Conservation (phyloP, 2,888 invertebrate species). For the Lepidochitona cinerea region DNA sequence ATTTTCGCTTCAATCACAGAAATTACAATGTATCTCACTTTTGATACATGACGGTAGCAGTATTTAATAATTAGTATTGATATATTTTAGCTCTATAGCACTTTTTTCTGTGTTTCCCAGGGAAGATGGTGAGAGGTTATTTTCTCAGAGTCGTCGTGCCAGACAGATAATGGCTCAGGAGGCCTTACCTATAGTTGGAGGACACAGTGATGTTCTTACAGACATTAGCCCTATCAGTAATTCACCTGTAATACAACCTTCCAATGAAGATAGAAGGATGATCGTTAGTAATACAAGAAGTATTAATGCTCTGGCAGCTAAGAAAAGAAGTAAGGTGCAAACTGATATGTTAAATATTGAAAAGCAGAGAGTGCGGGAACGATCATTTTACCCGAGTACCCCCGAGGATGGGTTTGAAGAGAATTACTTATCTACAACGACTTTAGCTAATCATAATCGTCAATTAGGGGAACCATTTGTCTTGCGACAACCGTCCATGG, state of each 20-base stretch:
- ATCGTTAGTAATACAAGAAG: conserved; percentile 62
- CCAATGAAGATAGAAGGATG: conserved; percentile 42
- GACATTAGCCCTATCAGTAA: not conserved
- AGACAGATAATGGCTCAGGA: conserved; percentile 4
- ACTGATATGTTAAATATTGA: conserved; percentile 40
- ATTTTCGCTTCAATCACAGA: no score
- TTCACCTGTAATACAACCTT: not conserved
- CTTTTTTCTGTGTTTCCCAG: no score
- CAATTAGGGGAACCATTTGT: conserved; percentile 40
- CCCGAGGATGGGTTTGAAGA: conserved; percentile 20
- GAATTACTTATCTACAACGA: conserved; percentile 55
- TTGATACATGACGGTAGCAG: no score
- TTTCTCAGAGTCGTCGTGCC: not conserved
- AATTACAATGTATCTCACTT: no score
- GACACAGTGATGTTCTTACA: not conserved
- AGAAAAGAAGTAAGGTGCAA: conserved; percentile 53
- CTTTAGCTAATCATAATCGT: conserved; percentile 62
- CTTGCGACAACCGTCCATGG: conserved; percentile 37
- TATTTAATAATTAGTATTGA: no score
- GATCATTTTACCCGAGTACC: conserved; percentile 15
- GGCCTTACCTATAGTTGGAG: not conserved
- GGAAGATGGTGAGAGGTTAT: not conserved
- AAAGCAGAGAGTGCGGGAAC: conserved; percentile 16
- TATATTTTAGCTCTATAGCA: no score
- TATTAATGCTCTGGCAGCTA: conserved; percentile 66